These are phyloP conservation scores for Oryzias javanicus DNA, from an alignment of 2,113 vertebrate species.

Conservation along the genomic window DNA sequence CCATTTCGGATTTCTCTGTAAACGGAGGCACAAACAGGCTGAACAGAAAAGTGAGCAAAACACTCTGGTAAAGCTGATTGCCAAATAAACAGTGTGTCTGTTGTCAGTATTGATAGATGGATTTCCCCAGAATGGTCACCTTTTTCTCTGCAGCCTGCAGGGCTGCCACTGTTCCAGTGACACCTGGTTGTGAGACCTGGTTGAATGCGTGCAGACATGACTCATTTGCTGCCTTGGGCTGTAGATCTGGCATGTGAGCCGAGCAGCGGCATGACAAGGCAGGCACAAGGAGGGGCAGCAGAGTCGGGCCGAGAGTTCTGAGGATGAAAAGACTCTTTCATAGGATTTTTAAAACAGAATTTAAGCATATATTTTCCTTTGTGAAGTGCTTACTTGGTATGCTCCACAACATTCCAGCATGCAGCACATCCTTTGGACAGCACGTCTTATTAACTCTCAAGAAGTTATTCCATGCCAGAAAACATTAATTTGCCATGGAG, in stretches of 20 bases:
- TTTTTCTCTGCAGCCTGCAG: slow-evolving; percentile 37
- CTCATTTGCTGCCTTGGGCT: slow-evolving; percentile 57
- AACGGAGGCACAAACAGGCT: slow-evolving; percentile 28
- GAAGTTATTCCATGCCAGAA: slow-evolving; percentile 43
- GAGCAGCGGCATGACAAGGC: slow-evolving; percentile 45
- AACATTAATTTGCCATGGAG: slow-evolving; percentile 52
- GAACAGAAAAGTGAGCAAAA: slow-evolving; percentile 32
- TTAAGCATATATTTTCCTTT: slow-evolving; percentile 19
- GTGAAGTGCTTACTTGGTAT: slow-evolving; percentile 35
- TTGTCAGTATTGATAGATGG: slow-evolving; percentile 54
- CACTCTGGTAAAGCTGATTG: slow-evolving; percentile 51
- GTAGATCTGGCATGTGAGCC: slow-evolving; percentile 39
- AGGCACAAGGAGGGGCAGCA: slow-evolving; percentile 24
- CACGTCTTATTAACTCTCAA: slow-evolving; percentile 28
- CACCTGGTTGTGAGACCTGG: slow-evolving; percentile 50
- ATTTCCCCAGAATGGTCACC: slow-evolving; percentile 48
- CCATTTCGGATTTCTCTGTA: too few relatives aligned
- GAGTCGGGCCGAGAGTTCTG: slow-evolving; percentile 10
- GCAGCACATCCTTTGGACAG: slow-evolving; percentile 25
- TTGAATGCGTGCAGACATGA: slow-evolving; percentile 55
- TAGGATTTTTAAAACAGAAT: slow-evolving; percentile 21
- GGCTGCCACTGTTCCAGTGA: slow-evolving; percentile 27
- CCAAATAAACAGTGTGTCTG: slow-evolving; percentile 33
- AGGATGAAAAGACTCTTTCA: slow-evolving; percentile 20
- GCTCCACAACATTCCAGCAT: slow-evolving; percentile 32